These are phyloP conservation scores for Noctua fimbriata DNA, from an alignment of 2,888 invertebrate species.

Conservation along the genomic window DNA sequence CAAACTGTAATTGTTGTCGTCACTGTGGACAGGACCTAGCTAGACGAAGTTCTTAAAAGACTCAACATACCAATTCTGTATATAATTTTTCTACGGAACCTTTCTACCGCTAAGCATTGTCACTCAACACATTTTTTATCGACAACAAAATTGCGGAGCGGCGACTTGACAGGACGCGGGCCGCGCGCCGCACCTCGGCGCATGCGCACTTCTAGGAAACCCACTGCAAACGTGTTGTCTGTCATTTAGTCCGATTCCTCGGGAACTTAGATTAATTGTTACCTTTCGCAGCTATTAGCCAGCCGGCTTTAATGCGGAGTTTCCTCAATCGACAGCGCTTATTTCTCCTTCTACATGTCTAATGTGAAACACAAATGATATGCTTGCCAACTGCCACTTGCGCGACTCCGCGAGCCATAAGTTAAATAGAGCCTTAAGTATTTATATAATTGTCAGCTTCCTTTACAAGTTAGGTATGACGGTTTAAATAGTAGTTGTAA, in stretches of 20 bases:
- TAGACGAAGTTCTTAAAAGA: not conserved
- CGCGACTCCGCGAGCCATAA: constrained; percentile 51
- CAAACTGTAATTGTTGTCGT: not conserved
- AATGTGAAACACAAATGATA: constrained; percentile 63
- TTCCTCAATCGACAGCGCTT: constrained; percentile 75
- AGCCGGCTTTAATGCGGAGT: constrained; percentile 72
- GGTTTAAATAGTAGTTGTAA: constrained; percentile 58
- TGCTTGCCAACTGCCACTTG: constrained; percentile 47
- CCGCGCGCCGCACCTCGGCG: constrained; percentile 58
- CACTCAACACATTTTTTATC: constrained; percentile 65
- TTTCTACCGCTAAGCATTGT: constrained; percentile 24
- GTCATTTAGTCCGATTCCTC: constrained; percentile 75
- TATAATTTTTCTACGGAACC: constrained; percentile 41
- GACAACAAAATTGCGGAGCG: constrained; percentile 70
- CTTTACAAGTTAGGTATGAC: constrained; percentile 62
- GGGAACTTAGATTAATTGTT: constrained; percentile 77
- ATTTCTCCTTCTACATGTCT: constrained; percentile 55
- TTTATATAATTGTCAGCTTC: constrained; percentile 64
- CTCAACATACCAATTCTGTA: not conserved
- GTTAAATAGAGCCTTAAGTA: constrained; percentile 54
- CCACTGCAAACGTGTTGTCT: constrained; percentile 68
- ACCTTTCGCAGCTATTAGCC: constrained; percentile 72
- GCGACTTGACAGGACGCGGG: constrained; percentile 65
- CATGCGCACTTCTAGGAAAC: constrained; percentile 77
- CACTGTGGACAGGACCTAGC: not conserved